Evolutionary conservation across 2,888 invertebrate genomes (phyloP), one percentile per base, ranked within the genome.

Genomic region (Polymixis flavicincta): DNA sequence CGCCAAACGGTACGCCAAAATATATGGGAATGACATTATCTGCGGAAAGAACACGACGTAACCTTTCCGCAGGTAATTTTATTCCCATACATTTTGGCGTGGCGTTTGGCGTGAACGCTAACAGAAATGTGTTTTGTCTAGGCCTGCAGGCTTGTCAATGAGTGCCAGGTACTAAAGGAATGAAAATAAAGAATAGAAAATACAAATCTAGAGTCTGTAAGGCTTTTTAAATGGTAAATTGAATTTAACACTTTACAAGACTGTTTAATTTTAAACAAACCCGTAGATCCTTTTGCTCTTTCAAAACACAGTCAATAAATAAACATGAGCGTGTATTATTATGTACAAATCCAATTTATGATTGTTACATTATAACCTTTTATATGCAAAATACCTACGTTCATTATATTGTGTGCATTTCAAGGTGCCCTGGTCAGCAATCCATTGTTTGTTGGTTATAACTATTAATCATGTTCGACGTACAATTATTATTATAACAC

Each of bases 401-500:
- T 79, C 32, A 71, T 80, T 78, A 73, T 69, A 78, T 72, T 83
- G 75, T 78, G 55, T 74, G 76, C 66, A 78, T 50, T 71, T 76
- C 81, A 85, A 85, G 85, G 85, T 85, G 84, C 81, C 78, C 72
- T 73, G 76, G 74, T 80, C 75, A 76, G 78, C 48, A 5, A 45
- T 52, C 78, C 48, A 82, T 85, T 85, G 85, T 85, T 76, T 73
- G 76, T 64, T 37, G 48, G 22, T 14, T 17, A 52, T 6, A 61
- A 54, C 76, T 66, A 85, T 85, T 75, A 85, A 85, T 85, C 85
- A 84, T 17, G 55, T 74, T 84, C 75, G 85, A 84, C 76, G 28
- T 71, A 80, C 85, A 84, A 85, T 85, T 37, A 37, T 32, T 32
- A 32, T 37, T 85, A 82, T 85, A 71, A 75, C 37, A 50, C 54